These are phyloP conservation scores for Orycteropus afer DNA, from an alignment of 2,113 vertebrate genomes.

Conservation along the genomic window DNA sequence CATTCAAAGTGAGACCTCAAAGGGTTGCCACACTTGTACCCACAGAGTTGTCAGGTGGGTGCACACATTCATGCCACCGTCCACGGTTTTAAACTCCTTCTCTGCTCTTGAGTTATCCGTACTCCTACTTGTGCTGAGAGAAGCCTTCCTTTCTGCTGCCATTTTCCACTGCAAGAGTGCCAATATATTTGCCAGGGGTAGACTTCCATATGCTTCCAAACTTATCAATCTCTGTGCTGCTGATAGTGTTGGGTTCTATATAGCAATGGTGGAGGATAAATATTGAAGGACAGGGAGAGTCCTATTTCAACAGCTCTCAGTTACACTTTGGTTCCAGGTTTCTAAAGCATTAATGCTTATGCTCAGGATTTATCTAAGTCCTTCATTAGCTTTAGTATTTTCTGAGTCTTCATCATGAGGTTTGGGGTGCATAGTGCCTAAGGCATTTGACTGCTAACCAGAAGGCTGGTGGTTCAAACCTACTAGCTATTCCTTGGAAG, in stretches of 20 bases:
- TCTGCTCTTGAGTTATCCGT: neutral
- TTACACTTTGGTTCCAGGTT: neutral
- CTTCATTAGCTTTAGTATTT: too few species aligned
- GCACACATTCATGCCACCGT: rapidly evolving
- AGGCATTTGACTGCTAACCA: too few species aligned
- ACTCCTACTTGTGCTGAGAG: neutral
- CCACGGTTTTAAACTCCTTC: neutral
- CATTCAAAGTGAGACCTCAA: neutral
- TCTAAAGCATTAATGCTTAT: neutral
- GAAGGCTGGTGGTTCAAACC: too few species aligned
- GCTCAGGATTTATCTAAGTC: neutral
- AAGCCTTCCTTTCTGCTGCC: neutral
- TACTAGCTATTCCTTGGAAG: too few species aligned
- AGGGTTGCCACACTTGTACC: neutral
- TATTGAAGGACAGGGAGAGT: neutral
- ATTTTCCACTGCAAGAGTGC: neutral
- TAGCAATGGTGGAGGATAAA: neutral
- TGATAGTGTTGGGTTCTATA: neutral
- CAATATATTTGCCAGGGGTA: neutral
- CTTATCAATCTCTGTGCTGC: neutral
- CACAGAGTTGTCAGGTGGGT: neutral
- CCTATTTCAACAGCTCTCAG: neutral
- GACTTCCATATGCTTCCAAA: neutral
- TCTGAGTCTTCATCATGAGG: too few species aligned
- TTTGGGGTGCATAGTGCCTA: too few species aligned